Evolutionary conservation across 1,140 invertebrate species (phyloP), one percentile per base, ranked within the genome.

Genomic region (Chelonus insularis): DNA sequence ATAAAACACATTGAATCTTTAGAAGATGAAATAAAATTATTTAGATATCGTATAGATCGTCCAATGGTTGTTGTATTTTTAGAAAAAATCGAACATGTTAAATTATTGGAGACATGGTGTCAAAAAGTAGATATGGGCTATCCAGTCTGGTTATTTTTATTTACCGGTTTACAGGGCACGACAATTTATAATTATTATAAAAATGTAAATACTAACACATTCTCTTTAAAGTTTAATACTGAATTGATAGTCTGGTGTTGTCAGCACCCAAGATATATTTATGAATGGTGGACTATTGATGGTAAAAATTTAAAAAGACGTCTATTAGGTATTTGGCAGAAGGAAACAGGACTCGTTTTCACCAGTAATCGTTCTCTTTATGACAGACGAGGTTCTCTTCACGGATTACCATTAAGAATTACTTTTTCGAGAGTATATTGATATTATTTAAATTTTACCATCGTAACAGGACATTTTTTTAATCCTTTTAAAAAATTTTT

Each of bases 1-100:
- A 29, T 60, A 1, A 39, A 66, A 2, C 61, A 36, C 12, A 68
- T 68, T 39, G 36, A 62, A 3, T 25, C 64, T 12, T 5, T 67
- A 5, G 12, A 21, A 2, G 50, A 23, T 0, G 50, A 64, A n/a
- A 39, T 54, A 2, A 57, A 34, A 4, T 37, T 32, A 4, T 63
- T 67, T 11, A 4, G 29, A 6, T 21, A 16, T 0, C 21, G n/a
- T 1, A 37, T 59, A 6, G 23, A 36, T 1, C 60, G 66, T 5
- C 69, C 70, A 0, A 37, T 74, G n/a, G 65, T 66, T 41, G 68
- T 73, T 6, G 62, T 70, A 11, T 11, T 73, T 6, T 34, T 74
- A 1, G 20, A 48, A 1, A 45, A 61, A 0, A 32, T 18, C 5
- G 47, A 62, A 6, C 64, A 36, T 11, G 20, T 68, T 9, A 14